Evolutionary conservation across 2,113 vertebrate species (phyloP).

Genomic region (Callospermophilus lateralis): DNA sequence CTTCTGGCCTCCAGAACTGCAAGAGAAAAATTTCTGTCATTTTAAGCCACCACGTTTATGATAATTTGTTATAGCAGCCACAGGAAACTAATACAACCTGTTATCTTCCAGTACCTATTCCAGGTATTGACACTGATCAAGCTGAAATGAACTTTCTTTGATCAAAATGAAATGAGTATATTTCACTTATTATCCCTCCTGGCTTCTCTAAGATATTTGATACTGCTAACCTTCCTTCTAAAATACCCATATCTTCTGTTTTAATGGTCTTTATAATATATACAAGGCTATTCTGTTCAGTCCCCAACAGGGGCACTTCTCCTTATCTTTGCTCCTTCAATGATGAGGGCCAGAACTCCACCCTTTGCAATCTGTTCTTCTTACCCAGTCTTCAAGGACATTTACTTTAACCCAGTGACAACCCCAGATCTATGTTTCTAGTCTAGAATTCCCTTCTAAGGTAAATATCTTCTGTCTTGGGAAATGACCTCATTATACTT

Average conservation of each 20-base stretch:
- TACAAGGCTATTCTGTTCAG: not conserved
- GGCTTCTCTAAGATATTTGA: too few species aligned
- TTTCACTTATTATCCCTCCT: not conserved
- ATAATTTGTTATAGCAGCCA: not conserved
- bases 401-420: not conserved
- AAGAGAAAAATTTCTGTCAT: too few species aligned
- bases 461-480: not conserved
- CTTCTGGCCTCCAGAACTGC: too few species aligned
- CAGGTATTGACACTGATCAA: not conserved
- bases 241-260: too few species aligned
- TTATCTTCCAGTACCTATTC: not conserved
- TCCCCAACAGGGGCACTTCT: not conserved
- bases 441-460: not conserved
- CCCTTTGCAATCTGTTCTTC: not conserved
- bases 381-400: not conserved
- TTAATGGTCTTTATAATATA: too few species aligned
- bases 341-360: not conserved
- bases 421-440: not conserved
- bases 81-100: not conserved
- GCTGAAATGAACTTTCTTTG: not conserved
- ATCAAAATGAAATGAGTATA: not conserved
- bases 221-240: too few species aligned
- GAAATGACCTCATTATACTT: not conserved
- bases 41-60: too few species aligned
- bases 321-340: too few species aligned